Evolutionary conservation across 2,113 vertebrate genomes (phyloP), one percentile per base, ranked within the genome.

Genomic region (Bungarus multicinctus): DNA sequence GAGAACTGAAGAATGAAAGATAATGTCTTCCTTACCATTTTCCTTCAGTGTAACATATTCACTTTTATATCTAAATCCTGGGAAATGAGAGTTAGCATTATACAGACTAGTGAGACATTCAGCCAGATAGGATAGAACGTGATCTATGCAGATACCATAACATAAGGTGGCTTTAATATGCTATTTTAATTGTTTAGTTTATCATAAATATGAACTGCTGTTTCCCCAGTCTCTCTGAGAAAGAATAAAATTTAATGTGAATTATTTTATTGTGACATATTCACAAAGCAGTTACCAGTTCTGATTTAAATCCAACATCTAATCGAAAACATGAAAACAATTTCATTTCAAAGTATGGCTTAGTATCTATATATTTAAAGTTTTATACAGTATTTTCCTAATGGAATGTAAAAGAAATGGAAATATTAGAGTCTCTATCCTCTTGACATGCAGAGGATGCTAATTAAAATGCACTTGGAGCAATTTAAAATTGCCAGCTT

Each of bases 401-500:
- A 54, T 25, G 9, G 50, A 92, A 86, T 58, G 55, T 60, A 55
- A 86, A 93, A 52, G 16, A 6, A 90, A 39, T 47, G 45, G 52
- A 93, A 93, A 91, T 93, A 81, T 93, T 92, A 90, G 95, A 96
- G 92, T 91, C 88, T 90, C 91, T 93, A 88, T 92, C 86, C 89
- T 91, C 88, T 93, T 95, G 94, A 92, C 91, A 95, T 0, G 0
- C 94, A 85, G 14, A 39, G 52, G 86, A 89, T 92, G 92, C 54
- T 96, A 94, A 64, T 53, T 86, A 60, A 93, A 92, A 88, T 95
- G 85, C 93, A 93, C 93, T 87, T 95, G 96, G 95, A 95, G 94
- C 94, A 95, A 97, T 81, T 81, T 81, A 43, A 81, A 81, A 39
- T 81, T 43, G 94, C 94, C 97, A 96, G 95, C 85, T 91, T 90